phyloP scores from a whole-genome alignment of 2,797 vertebrate genomes.

The Nothura maculosa region DNA sequence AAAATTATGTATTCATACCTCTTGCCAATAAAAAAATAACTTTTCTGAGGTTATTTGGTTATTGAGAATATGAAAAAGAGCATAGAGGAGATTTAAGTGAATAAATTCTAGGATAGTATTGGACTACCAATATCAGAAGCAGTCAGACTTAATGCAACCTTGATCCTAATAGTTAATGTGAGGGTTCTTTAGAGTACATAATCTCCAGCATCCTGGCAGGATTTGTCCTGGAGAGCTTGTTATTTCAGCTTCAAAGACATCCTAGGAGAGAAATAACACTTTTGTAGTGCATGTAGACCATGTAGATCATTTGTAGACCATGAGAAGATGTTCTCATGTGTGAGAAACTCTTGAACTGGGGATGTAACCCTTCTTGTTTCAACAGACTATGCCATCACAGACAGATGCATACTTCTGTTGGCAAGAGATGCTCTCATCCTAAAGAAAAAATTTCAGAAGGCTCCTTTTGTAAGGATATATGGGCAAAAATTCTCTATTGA shows the following conservation, averaged over 20 bases:
- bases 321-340: neutral
- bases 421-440: neutral
- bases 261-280: fast-evolving
- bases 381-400: neutral
- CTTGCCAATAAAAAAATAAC: neutral
- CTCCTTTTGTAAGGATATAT: neutral
- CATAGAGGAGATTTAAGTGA: neutral
- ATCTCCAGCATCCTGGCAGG: fast-evolving
- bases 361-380: neutral
- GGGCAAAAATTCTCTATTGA: neutral
- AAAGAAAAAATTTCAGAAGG: neutral
- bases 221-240: neutral
- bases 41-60: neutral
- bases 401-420: neutral
- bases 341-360: neutral
- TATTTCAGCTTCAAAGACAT: neutral
- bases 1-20: neutral
- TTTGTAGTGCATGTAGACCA: no score
- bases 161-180: fast-evolving
- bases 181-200: neutral
- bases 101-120: neutral
- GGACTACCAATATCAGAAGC: neutral
- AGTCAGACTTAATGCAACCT: neutral
- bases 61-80: neutral
- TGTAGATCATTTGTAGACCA: neutral